A percentile compares a stretch with the other conserved stretches of the same genome.
Conservation (phyloP, 2,113 vertebrate genomes). For the Numenius arquata region DNA sequence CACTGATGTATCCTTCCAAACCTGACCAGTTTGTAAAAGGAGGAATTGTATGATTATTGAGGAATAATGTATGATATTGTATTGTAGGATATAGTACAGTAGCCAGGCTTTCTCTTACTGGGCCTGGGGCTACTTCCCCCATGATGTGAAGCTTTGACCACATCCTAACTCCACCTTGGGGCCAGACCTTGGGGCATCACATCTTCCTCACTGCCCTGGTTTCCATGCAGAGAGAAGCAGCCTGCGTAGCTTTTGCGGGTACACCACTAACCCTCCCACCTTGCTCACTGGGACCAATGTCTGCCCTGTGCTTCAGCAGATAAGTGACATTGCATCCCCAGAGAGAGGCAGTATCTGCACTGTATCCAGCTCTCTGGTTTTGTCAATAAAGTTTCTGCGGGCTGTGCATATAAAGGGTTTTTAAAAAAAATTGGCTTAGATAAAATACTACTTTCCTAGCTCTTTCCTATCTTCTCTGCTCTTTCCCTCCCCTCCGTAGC, state of each 20-base stretch:
- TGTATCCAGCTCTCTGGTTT: neutral
- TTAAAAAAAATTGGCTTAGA: neutral
- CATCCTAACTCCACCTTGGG: neutral
- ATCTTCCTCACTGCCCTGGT: neutral
- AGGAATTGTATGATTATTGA: neutral
- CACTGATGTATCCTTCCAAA: neutral
- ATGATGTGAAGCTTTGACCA: neutral
- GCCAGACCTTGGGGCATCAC: neutral
- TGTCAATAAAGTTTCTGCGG: neutral
- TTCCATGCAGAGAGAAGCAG: neutral
- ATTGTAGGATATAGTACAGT: neutral
- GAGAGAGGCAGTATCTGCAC: neutral
- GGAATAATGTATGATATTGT: neutral
- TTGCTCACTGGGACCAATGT: fast-evolving
- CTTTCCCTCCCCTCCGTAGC: neutral
- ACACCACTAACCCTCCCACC: neutral
- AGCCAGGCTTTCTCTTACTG: neutral
- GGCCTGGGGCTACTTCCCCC: neutral
- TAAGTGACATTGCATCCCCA: neutral
- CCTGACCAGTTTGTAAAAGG: neutral
- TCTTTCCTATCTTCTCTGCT: neutral
- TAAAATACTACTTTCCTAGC: neutral
- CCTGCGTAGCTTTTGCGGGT: neutral
- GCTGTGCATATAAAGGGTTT: neutral
- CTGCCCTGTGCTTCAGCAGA: neutral